Base-by-base conservation (phyloP, 1,140 invertebrate species). In the Galleria mellonella region DNA sequence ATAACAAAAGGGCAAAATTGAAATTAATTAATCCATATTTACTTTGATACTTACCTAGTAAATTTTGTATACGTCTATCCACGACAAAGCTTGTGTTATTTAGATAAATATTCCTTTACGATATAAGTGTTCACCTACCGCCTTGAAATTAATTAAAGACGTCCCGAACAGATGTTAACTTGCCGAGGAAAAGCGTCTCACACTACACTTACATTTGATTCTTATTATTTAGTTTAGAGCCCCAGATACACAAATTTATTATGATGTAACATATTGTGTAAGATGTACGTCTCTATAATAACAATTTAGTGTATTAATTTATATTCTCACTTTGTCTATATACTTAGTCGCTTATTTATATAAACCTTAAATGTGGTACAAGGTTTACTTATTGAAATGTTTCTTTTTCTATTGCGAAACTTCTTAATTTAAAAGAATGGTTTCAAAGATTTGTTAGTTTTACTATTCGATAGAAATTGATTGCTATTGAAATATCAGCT, bases 71-170 rank as follows among this genome's bases (percentile, higher is more conserved):
- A 2, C 17, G 6, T 23, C 17, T 23, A 23, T 23, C 17, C 17
- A 23, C 17, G 17, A 23, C 17, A 23, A 23, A 23, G 17, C 17
- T 23, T 31, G 9, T 31, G 30, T 31, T n/a, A 31, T 31, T n/a
- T n/a, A 31, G 9, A 31, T n/a, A 31, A n/a, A 31, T 31, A 31
- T 31, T 31, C 30, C 30, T 31, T 31, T 31, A 31, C 9, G 30
- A 31, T 17, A 37, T 17, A 37, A 37, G 35, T 17, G 17, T 17
- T 13, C 11, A 37, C 12, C 6, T 17, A 13, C 30, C 9, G 9
- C 32, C 14, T 37, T 37, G 8, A 37, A 37, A 17, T 37, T 37
- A 37, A 37, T 37, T 37, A 37, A 37, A 37, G 14, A 37, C n/a
- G 35, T 37, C 35, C 7, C 35, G 9, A 37, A 15, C 35, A 37